A percentile compares a stretch with the other conserved stretches of the same genome.
Conservation (phyloP, 2,113 vertebrate species). For the Hystrix brachyura region DNA sequence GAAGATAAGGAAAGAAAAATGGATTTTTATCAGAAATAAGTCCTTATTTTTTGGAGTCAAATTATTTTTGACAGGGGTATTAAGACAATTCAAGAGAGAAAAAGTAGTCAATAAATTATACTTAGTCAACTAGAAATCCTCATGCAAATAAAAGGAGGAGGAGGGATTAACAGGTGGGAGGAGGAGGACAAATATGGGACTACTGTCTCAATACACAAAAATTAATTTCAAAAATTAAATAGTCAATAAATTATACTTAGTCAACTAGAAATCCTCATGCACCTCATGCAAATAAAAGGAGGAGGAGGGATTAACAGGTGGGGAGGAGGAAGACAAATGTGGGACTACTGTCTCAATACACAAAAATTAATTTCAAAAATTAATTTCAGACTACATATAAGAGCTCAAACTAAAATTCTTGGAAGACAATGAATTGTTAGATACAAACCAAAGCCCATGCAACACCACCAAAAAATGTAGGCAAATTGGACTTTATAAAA, state of each 20-base stretch:
- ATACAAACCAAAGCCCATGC: not conserved
- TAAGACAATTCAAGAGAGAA: not conserved
- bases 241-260: not conserved
- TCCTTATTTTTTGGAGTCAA: not conserved
- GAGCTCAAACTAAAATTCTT: not conserved
- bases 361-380: constrained; percentile 23
- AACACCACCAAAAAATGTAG: not conserved
- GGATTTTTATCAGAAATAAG: not conserved
- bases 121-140: not conserved
- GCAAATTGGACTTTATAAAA: not conserved
- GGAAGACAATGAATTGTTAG: not conserved
- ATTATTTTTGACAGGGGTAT: not conserved
- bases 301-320: not conserved
- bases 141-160: not conserved
- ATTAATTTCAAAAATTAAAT: not conserved
- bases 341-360: not conserved
- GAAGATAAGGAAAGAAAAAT: not conserved
- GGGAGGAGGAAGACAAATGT: not conserved
- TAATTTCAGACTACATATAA: not conserved
- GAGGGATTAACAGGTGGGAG: too few relatives aligned
- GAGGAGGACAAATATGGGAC: not conserved
- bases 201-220: not conserved
- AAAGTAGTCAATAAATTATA: not conserved
- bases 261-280: not conserved
- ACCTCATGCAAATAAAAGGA: not conserved